These are phyloP conservation scores for Tyrophagus putrescentiae DNA, from an alignment of 1,140 invertebrate species.

Conservation along the genomic window DNA sequence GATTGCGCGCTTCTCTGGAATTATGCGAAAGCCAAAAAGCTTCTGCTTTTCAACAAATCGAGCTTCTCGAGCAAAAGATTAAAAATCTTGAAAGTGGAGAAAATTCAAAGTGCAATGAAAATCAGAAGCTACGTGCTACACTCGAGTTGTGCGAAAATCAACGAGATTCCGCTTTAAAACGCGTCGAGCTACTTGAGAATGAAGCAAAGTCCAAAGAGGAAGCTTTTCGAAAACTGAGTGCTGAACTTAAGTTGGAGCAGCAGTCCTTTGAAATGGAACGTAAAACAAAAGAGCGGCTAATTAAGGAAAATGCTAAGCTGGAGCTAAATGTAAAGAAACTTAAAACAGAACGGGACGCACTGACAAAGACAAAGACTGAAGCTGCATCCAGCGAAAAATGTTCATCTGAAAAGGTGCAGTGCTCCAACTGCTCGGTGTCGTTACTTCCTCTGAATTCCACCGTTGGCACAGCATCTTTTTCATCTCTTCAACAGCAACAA, in stretches of 20 bases:
- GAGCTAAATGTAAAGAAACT: background rate
- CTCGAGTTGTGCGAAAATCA: too few relatives aligned
- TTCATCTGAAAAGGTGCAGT: background rate
- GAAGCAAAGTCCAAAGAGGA: too few relatives aligned
- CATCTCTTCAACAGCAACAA: background rate
- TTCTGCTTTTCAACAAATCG: too few relatives aligned
- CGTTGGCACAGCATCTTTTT: background rate
- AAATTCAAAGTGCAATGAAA: background rate
- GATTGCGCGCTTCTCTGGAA: background rate
- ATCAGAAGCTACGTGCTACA: too few relatives aligned
- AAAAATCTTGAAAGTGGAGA: background rate
- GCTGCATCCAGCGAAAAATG: background rate
- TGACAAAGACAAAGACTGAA: background rate
- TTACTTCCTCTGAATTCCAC: background rate
- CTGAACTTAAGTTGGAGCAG: background rate
- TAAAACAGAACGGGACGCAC: background rate
- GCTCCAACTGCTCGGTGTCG: background rate
- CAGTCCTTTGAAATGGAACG: constrained; percentile 16
- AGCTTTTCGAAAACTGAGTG: background rate
- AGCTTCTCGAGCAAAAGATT: too few relatives aligned
- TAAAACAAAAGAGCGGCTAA: constrained; percentile 13
- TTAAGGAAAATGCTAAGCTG: constrained; percentile 12
- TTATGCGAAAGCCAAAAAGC: background rate
- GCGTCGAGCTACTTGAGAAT: too few relatives aligned
- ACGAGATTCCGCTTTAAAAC: background rate